Conservation (phyloP, 2,888 invertebrate species). For the Cephus pulcher region DNA sequence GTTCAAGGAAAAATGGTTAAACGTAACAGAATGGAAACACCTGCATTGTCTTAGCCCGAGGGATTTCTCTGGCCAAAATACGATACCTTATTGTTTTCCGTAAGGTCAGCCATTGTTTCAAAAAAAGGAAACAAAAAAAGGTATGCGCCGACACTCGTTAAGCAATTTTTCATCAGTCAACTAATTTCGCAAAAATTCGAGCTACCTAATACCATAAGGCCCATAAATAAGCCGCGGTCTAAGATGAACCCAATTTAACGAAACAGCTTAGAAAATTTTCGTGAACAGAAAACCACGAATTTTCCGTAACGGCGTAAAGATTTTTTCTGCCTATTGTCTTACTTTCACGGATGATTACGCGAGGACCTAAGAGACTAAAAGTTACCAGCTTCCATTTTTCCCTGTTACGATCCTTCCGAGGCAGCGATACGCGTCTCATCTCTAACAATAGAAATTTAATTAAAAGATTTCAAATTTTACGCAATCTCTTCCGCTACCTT, state of each 20-base stretch:
- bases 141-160: not conserved
- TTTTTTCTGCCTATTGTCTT: constrained; percentile 58
- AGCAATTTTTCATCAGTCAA: constrained; percentile 33
- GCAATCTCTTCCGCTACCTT: not conserved
- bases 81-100: constrained; percentile 13
- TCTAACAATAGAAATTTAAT: constrained; percentile 51
- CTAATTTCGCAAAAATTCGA: constrained; percentile 28
- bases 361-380: not conserved
- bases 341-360: constrained; percentile 45
- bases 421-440: not conserved
- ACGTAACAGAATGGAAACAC: constrained; percentile 22
- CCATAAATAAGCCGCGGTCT: not conserved
- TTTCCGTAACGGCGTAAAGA: constrained; percentile 6
- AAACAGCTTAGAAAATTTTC: not conserved
- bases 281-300: not conserved
- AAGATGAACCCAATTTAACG: constrained; percentile 17
- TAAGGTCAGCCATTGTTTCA: constrained; percentile 1
- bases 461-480: constrained; percentile 28
- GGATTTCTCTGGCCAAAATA: constrained; percentile 10
- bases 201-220: constrained; percentile 12
- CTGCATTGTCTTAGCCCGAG: constrained; percentile 49
- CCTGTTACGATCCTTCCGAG: not conserved
- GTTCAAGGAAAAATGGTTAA: constrained; percentile 12
- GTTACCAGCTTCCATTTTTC: not conserved
- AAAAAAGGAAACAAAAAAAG: not conserved